A percentile compares a stretch with the other conserved stretches of the same genome.
phyloP scores from a whole-genome alignment of 2,797 vertebrate species.

The Megalops cyprinoides region DNA sequence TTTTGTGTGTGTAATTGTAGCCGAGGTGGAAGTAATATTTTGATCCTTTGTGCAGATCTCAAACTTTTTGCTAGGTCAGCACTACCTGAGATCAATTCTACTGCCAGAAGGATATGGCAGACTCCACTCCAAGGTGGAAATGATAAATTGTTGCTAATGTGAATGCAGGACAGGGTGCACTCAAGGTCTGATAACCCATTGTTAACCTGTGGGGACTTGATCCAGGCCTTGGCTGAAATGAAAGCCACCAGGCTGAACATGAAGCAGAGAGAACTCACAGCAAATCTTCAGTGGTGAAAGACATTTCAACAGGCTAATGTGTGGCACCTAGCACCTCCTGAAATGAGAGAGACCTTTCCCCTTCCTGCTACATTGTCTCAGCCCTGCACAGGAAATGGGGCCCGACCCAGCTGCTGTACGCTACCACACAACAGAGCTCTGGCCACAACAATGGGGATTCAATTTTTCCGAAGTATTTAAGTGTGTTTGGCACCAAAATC shows the following conservation, averaged over 20 bases:
- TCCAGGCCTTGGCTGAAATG: background rate
- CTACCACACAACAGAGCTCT: background rate
- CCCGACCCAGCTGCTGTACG: background rate
- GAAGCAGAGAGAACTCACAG: background rate
- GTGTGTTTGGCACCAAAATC: background rate
- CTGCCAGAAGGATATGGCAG: background rate
- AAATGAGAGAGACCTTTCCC: background rate
- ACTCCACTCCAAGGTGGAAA: background rate
- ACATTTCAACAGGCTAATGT: background rate
- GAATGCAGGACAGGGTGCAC: background rate
- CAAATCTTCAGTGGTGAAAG: background rate
- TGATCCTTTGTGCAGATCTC: background rate
- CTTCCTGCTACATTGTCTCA: slow-evolving; percentile 12
- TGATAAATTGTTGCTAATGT: background rate
- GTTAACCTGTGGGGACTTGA: background rate
- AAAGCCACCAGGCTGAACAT: background rate
- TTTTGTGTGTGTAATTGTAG: background rate
- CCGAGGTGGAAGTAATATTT: background rate
- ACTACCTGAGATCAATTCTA: background rate
- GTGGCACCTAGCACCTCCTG: background rate
- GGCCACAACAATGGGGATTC: slow-evolving; percentile 16
- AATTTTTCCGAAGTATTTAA: background rate
- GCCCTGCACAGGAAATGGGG: background rate
- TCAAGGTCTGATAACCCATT: background rate
- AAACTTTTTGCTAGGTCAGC: background rate